Evolutionary conservation across 2,888 invertebrate genomes (phyloP).

Genomic region (Eretmocerus hayati): DNA sequence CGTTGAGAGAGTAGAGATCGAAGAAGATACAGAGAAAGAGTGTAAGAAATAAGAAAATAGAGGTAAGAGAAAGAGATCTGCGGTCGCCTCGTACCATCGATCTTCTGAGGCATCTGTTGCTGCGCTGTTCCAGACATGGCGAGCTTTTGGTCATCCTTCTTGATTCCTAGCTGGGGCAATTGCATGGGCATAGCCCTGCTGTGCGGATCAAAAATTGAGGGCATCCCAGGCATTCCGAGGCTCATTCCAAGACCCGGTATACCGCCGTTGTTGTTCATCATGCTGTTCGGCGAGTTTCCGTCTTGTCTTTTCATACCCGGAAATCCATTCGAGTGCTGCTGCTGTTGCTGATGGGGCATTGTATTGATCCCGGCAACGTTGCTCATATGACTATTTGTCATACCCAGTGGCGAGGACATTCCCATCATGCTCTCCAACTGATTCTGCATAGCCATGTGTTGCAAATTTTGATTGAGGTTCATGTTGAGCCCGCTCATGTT

Average conservation of each 20-base stretch:
- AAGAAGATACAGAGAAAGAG: conserved; percentile 8
- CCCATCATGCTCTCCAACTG: conserved; percentile 41
- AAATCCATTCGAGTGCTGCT: conserved; percentile 45
- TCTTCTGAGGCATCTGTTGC: conserved; percentile 46
- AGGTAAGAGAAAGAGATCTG: not conserved
- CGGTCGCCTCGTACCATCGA: conserved; percentile 38
- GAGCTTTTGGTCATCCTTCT: conserved; percentile 56
- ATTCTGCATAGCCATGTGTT: conserved; percentile 38
- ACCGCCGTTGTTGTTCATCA: conserved; percentile 46
- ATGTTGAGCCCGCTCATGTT: too few relatives aligned
- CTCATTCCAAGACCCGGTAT: conserved; percentile 45
- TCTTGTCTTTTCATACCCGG: conserved; percentile 47
- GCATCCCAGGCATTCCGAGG: conserved; percentile 50
- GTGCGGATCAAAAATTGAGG: conserved; percentile 62
- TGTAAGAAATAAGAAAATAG: too few relatives aligned
- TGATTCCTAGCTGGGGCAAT: conserved; percentile 46
- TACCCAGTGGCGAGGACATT: conserved; percentile 32
- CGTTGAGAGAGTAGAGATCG: conserved; percentile 1
- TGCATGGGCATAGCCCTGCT: conserved; percentile 46
- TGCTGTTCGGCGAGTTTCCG: conserved; percentile 42
- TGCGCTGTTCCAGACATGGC: conserved; percentile 52
- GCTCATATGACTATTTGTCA: conserved; percentile 39
- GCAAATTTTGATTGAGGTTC: conserved; percentile 38
- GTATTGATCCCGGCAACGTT: conserved; percentile 27
- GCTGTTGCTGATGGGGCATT: conserved; percentile 4